Percentiles rank a stretch among this genome's conserved stretches.
Conservation (phyloP, 2,113 vertebrate species). For the Galbula dea region DNA sequence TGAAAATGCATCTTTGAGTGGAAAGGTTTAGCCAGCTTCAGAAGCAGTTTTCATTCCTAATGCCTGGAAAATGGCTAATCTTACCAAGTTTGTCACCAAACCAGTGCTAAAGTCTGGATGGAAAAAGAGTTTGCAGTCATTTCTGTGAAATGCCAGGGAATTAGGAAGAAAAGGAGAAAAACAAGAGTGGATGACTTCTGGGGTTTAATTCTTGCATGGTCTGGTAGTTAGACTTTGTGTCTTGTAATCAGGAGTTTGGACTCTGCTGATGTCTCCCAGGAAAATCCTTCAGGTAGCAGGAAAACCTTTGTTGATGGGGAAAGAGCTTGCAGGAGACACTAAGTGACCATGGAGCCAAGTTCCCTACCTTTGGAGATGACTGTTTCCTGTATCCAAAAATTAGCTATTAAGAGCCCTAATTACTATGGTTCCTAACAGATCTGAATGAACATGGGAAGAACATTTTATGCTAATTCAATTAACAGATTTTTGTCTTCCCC, state of each 20-base stretch:
- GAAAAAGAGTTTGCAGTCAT: constrained; percentile 41
- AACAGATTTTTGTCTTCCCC: not conserved
- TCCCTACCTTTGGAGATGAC: not conserved
- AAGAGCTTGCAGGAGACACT: not conserved
- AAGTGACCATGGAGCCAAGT: not conserved
- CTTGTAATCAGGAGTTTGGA: not conserved
- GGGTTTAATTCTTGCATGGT: not conserved
- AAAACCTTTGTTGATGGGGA: not conserved
- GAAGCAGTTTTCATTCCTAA: constrained; percentile 25
- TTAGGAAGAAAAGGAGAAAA: not conserved
- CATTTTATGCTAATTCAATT: not conserved
- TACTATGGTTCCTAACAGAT: not conserved
- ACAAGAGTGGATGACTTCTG: not conserved
- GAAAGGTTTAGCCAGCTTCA: constrained; percentile 47
- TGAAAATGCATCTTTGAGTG: constrained; percentile 1
- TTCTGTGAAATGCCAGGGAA: constrained; percentile 52
- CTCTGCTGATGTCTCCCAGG: not conserved
- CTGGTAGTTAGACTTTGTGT: not conserved
- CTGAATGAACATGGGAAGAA: not conserved
- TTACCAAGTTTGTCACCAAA: constrained; percentile 60
- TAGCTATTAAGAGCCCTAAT: not conserved
- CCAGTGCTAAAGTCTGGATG: constrained; percentile 36
- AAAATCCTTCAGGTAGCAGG: constrained; percentile 8
- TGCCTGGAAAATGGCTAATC: constrained; percentile 39
- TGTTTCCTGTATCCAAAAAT: not conserved